Evolutionary conservation across 2,113 vertebrate species (phyloP).

Genomic region (Dissostichus mawsoni): DNA sequence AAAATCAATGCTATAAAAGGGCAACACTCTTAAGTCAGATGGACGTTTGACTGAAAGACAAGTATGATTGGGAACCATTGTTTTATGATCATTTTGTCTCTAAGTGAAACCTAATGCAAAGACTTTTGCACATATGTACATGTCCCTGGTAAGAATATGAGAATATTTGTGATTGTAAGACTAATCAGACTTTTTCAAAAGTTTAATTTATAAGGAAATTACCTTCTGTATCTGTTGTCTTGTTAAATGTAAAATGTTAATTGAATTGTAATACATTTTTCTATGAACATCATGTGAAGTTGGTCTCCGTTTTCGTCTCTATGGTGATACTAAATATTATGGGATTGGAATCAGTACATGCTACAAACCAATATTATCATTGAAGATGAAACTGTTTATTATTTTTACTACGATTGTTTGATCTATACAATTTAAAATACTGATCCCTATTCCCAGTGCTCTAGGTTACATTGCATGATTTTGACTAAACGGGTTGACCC

Average conservation of each 20-base stretch:
- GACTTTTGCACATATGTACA: constrained; percentile 76
- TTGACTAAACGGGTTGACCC: background rate
- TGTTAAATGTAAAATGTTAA: constrained; percentile 57
- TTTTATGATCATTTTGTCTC: constrained; percentile 20
- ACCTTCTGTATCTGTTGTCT: constrained; percentile 20
- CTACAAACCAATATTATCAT: background rate
- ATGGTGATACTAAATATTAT: background rate
- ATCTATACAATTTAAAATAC: background rate
- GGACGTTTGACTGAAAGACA: constrained; percentile 23
- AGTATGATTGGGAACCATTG: constrained; percentile 27
- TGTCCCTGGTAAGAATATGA: constrained; percentile 52
- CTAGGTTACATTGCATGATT: background rate
- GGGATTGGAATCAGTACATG: too few relatives aligned
- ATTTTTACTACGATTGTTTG: background rate
- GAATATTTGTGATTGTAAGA: constrained; percentile 59
- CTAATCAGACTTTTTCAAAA: constrained; percentile 58
- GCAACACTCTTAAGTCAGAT: background rate
- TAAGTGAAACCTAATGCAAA: constrained; percentile 29
- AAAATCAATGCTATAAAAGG: constrained; percentile 20
- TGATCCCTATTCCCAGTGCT: background rate
- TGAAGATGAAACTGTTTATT: background rate
- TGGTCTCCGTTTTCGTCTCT: background rate
- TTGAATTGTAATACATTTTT: constrained; percentile 59
- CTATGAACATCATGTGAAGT: constrained; percentile 16
- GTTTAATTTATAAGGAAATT: constrained; percentile 75